Evolutionary conservation across 92 coral and sea anemone genomes (phyloP).

Genomic region (Metridium senile): DNA sequence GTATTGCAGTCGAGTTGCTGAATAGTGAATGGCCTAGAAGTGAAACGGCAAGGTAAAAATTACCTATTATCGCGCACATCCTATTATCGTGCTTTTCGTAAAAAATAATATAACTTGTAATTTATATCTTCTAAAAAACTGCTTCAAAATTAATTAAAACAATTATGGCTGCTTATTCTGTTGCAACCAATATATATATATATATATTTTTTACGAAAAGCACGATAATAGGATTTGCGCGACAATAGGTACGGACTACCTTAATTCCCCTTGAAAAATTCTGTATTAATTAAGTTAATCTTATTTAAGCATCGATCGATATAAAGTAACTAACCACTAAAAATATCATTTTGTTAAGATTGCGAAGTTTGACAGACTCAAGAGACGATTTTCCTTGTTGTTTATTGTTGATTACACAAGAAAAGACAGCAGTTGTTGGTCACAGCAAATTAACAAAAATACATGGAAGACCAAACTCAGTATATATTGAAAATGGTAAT

Average conservation of each 20-base stretch:
- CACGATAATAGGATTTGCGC: too few species aligned
- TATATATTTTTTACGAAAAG: too few species aligned
- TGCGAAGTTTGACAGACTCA: slow-evolving; percentile 49
- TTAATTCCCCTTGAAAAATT: too few species aligned
- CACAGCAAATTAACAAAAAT: slow-evolving; percentile 72
- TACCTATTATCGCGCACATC: neutral
- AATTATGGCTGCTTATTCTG: too few species aligned
- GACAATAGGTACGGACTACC: too few species aligned
- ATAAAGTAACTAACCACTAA: too few species aligned
- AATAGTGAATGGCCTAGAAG: slow-evolving; percentile 88
- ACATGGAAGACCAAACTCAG: slow-evolving; percentile 62
- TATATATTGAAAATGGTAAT: slow-evolving; percentile 79
- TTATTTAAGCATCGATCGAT: neutral
- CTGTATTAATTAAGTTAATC: neutral
- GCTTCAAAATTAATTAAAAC: too few species aligned
- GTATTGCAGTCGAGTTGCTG: slow-evolving; percentile 54
- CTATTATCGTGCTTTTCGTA: too few species aligned
- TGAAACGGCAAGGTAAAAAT: slow-evolving; percentile 68
- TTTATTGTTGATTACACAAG: slow-evolving; percentile 56
- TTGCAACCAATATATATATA: too few species aligned
- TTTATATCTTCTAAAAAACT: too few species aligned
- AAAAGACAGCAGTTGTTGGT: slow-evolving; percentile 53
- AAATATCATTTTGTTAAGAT: slow-evolving; percentile 30
- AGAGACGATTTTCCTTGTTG: slow-evolving; percentile 82
- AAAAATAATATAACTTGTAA: too few species aligned